Evolutionary conservation across 2,797 vertebrate genomes (phyloP), one percentile per base, ranked within the genome.

Genomic region (Tauraco hartlaubi): DNA sequence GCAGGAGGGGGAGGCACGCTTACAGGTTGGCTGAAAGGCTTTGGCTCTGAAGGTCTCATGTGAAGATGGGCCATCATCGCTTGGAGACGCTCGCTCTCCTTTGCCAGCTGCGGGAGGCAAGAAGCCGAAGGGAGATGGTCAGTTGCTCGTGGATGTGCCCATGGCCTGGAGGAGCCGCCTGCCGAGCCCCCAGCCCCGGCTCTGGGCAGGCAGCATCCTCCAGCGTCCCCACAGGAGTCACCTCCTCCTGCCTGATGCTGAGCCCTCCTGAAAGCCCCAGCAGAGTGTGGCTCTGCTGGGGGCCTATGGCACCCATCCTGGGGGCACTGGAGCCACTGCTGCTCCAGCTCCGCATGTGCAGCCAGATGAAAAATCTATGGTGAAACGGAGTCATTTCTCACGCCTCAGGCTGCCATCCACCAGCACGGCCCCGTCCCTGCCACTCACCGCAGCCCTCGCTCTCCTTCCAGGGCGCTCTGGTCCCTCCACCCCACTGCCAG

Each of bases 21-120:
- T 96, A 99, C 99, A 97, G 99, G 99, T 94, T 99, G 99, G 98
- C 99, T 99, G 98, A 99, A 99, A 97, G 99, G 98, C 98, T 99
- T 99, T 98, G 99, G 99, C 98, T 99, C 99, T 16, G 99, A 99
- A 72, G 99, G 99, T 96, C 99, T 99, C 99, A 99, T 99, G 98
- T 99, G 99, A 93, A 99, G 99, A 95, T 99, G 99, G 89, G 99
- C 99, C 99, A 99, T 99, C 99, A 99, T 99, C 37, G 99, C 99
- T 97, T 99, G 99, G 87, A 99, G 99, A 92, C 99, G 99, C 97
- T 99, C 99, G 2, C 99, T 99, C 98, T 99, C 99, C 98, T 99
- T 99, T 21, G 99, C 98, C 96, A 99, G 98, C 99, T 99, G 98
- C 21, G 62, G 95, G 92, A 95, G 58, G 67, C 76, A 91, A 62